A percentile compares a stretch with the other conserved stretches of the same genome.
phyloP scores from a whole-genome alignment of 2,888 invertebrate species.

The Scaeva pyrastri region DNA sequence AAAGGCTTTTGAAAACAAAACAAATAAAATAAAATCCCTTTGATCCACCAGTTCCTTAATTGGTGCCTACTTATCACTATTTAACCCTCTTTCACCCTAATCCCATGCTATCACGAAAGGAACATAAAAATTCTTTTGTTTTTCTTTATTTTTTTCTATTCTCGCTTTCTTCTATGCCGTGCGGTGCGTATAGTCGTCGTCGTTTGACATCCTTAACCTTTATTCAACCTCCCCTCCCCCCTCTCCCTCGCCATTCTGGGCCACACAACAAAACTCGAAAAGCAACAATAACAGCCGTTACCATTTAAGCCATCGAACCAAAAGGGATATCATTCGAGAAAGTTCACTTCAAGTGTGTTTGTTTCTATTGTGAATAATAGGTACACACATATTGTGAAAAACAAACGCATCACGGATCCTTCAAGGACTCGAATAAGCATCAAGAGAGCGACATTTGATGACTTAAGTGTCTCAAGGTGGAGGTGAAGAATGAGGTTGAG shows the following conservation, averaged over 20 bases:
- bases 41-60: constrained; percentile 61
- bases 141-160: constrained; percentile 12
- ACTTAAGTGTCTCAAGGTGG: constrained; percentile 18
- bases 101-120: constrained; percentile 59
- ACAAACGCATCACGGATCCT: constrained; percentile 59
- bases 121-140: constrained; percentile 54
- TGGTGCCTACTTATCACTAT: constrained; percentile 57
- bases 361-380: constrained; percentile 40
- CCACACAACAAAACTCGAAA: not conserved
- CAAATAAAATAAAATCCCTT: constrained; percentile 35
- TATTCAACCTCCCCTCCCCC: constrained; percentile 49
- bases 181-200: not conserved
- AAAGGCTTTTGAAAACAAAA: not conserved
- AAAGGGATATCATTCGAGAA: constrained; percentile 60
- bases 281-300: constrained; percentile 37
- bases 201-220: constrained; percentile 59
- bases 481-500: not conserved
- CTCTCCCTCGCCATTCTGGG: too few relatives aligned
- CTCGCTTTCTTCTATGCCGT: not conserved
- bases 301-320: constrained; percentile 23
- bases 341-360: constrained; percentile 67
- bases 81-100: constrained; percentile 63
- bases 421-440: constrained; percentile 55
- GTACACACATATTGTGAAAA: constrained; percentile 18
- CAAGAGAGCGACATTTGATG: constrained; percentile 62